Conservation (phyloP, 2,888 invertebrate species). For the Podabrus alpinus region DNA sequence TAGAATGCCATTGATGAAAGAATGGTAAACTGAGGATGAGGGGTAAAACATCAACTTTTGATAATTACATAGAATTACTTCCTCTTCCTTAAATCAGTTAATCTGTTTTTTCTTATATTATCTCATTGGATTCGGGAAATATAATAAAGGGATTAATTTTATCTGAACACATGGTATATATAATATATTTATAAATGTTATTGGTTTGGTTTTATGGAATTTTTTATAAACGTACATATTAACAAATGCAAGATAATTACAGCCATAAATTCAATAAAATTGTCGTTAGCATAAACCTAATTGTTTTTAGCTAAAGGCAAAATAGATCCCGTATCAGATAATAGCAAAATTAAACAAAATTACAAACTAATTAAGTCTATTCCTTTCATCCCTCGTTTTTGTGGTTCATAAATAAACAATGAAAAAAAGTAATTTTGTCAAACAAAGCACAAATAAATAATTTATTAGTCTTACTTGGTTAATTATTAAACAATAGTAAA, state of each 20-base stretch:
- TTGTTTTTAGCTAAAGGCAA: slow-evolving; percentile 1
- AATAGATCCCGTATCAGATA: slow-evolving; percentile 9
- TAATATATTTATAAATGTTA: too few relatives aligned
- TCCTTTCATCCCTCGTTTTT: slow-evolving; percentile 5
- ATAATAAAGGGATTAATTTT: too few relatives aligned
- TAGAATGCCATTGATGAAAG: too few relatives aligned
- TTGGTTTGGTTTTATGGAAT: background rate
- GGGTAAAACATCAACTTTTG: too few relatives aligned
- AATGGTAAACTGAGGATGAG: too few relatives aligned
- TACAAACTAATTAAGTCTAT: slow-evolving; percentile 13
- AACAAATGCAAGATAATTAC: slow-evolving; percentile 1
- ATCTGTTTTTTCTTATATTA: too few relatives aligned
- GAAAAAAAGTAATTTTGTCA: background rate
- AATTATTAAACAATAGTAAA: background rate
- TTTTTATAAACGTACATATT: background rate
- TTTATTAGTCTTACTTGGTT: background rate
- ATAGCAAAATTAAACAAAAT: slow-evolving; percentile 18
- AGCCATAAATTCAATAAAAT: slow-evolving; percentile 15
- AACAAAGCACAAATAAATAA: background rate
- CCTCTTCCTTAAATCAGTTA: too few relatives aligned
- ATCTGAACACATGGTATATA: too few relatives aligned
- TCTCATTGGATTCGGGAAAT: too few relatives aligned
- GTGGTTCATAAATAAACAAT: background rate
- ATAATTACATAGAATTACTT: too few relatives aligned
- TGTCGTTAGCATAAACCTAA: slow-evolving; percentile 6